Conservation (phyloP, 2,888 invertebrate species). For the Ophion ellenae region DNA sequence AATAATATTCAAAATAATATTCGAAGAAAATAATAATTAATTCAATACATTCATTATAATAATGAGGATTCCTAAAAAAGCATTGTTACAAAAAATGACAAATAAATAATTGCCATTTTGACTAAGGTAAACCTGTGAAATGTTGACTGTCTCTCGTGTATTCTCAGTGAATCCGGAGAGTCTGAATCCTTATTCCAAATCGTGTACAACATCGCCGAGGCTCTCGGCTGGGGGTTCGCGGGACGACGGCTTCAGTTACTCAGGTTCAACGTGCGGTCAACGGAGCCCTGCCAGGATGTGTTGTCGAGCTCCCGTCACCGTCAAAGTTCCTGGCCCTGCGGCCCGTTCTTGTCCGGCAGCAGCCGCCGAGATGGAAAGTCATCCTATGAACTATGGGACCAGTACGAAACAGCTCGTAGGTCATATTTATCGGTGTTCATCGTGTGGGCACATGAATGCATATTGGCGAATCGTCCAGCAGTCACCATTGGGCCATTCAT, state of each 20-base stretch:
- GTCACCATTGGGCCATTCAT: no score
- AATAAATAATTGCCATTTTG: background rate
- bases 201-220: slow-evolving; percentile 57
- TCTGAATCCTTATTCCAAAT: slow-evolving; percentile 42
- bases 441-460: no score
- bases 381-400: slow-evolving; percentile 82
- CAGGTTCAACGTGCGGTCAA: slow-evolving; percentile 61
- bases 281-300: slow-evolving; percentile 70
- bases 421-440: slow-evolving; percentile 1
- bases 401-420: slow-evolving; percentile 83
- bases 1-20: no score
- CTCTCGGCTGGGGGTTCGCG: slow-evolving; percentile 75
- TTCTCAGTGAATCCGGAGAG: slow-evolving; percentile 49
- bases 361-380: slow-evolving; percentile 81
- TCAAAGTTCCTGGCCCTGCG: slow-evolving; percentile 64
- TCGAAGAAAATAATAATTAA: no score
- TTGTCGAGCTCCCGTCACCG: slow-evolving; percentile 70
- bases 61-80: background rate
- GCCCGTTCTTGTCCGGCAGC: slow-evolving; percentile 80
- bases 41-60: background rate
- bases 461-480: no score
- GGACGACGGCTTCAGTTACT: slow-evolving; percentile 59
- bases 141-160: background rate
- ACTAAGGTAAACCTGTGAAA: background rate
- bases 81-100: background rate